phyloP scores from a whole-genome alignment of 2,113 vertebrate species.

The Triplophysa tibetana region DNA sequence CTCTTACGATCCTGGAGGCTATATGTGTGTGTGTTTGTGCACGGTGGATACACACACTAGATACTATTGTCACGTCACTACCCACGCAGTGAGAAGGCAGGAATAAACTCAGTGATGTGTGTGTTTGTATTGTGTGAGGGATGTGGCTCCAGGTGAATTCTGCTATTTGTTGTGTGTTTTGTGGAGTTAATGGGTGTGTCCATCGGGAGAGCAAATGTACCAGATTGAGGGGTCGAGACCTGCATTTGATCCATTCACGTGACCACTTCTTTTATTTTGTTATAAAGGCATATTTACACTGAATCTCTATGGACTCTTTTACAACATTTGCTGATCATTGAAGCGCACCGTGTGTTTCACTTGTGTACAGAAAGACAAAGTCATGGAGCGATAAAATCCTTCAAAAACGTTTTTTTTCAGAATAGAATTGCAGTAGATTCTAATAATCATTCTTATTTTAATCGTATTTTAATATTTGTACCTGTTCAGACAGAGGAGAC shows the following conservation, averaged over 20 bases:
- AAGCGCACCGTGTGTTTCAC: no score
- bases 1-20: conserved; percentile 39
- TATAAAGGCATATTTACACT: no score
- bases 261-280: no score
- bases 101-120: background rate
- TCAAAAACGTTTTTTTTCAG: no score
- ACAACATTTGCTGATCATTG: no score
- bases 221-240: background rate
- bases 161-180: background rate
- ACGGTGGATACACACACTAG: background rate
- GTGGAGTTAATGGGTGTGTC: conserved; percentile 4
- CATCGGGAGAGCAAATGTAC: background rate
- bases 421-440: no score
- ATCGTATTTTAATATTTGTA: no score
- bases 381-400: no score
- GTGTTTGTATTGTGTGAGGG: background rate
- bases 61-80: conserved; percentile 44
- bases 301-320: no score
- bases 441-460: no score
- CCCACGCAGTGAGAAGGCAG: conserved; percentile 24
- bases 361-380: no score
- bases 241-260: background rate
- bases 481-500: no score
- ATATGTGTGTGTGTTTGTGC: background rate
- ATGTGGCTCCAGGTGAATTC: background rate